phyloP scores from a whole-genome alignment of 2,797 vertebrate genomes.

The Spinus olivaceus region DNA sequence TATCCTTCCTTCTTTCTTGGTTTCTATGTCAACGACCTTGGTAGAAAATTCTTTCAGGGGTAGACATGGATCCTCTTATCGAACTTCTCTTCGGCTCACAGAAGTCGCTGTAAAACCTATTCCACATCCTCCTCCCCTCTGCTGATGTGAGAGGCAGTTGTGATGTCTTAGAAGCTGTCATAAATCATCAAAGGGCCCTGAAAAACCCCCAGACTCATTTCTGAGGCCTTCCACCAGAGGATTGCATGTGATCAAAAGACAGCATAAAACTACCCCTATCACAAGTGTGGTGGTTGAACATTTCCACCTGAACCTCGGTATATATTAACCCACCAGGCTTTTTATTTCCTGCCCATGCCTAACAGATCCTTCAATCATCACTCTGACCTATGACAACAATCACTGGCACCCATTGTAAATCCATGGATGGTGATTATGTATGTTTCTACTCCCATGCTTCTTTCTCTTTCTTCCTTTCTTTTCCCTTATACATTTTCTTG shows the following conservation, averaged over 20 bases:
- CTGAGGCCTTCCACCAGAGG: neutral
- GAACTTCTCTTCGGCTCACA: neutral
- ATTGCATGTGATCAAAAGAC: neutral
- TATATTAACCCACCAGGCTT: neutral
- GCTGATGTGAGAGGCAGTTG: neutral
- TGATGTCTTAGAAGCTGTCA: neutral
- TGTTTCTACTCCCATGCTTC: neutral
- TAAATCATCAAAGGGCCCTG: neutral
- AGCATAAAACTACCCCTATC: fast-evolving
- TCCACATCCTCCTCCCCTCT: too few relatives aligned
- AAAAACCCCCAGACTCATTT: neutral
- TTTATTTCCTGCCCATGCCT: neutral
- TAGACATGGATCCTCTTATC: neutral
- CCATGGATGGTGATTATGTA: neutral
- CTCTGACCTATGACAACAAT: neutral
- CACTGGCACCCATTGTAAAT: neutral
- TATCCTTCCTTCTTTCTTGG: neutral
- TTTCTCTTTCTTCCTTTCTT: neutral
- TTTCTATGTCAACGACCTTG: neutral
- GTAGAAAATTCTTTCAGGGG: neutral
- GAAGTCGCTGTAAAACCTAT: neutral
- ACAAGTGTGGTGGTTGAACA: neutral
- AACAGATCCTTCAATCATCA: fast-evolving
- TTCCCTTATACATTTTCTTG: neutral
- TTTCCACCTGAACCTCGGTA: neutral